Conservation (phyloP, 1,140 invertebrate genomes). For the Helicoverpa zea region DNA sequence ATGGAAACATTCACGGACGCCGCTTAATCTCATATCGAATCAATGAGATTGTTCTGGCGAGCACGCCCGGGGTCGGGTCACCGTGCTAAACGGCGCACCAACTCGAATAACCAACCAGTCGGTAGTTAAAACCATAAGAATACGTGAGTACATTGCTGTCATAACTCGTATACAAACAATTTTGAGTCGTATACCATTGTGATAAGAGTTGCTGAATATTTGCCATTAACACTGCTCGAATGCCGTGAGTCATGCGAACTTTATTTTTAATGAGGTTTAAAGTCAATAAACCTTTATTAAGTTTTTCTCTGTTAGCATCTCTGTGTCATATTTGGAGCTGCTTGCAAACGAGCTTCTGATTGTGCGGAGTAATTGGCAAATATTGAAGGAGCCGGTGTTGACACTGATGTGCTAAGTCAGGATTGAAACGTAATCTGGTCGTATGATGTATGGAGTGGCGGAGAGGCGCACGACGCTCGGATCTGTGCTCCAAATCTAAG, state of each 20-base stretch:
- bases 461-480: conserved; percentile 66
- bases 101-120: conserved; percentile 57
- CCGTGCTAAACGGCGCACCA: conserved; percentile 74
- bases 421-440: conserved; percentile 64
- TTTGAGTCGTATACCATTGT: conserved; percentile 48
- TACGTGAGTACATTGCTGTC: conserved; percentile 54
- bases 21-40: conserved; percentile 76
- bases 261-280: conserved; percentile 62
- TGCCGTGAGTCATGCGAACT: conserved; percentile 63
- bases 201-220: conserved; percentile 51
- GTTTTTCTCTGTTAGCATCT: conserved; percentile 45
- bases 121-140: conserved; percentile 51
- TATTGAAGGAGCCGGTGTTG: conserved; percentile 30
- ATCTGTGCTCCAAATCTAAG: conserved; percentile 77
- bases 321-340: conserved; percentile 44
- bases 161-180: conserved; percentile 20
- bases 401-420: conserved; percentile 13
- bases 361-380: conserved; percentile 30
- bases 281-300: conserved; percentile 59
- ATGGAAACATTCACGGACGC: conserved; percentile 75
- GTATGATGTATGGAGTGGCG: conserved; percentile 60
- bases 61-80: conserved; percentile 68
- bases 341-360: conserved; percentile 44
- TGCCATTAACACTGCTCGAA: conserved; percentile 54
- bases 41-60: conserved; percentile 70